A percentile compares a stretch with the other conserved stretches of the same genome.
phyloP scores from a whole-genome alignment of 1,140 invertebrate genomes.

The Orchesella cincta region DNA sequence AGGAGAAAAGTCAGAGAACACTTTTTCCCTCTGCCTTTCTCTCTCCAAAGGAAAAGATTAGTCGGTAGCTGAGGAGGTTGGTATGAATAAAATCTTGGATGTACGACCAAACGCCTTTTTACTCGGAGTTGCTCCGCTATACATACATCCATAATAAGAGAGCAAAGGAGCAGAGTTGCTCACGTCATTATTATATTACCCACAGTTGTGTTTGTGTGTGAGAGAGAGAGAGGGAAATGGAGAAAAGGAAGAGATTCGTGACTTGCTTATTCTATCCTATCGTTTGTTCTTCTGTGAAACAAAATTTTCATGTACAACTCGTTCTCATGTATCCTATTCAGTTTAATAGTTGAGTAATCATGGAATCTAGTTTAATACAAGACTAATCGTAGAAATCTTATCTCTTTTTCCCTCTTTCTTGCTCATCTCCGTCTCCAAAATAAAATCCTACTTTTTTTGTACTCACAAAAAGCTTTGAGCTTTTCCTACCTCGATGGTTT shows the following conservation, averaged over 20 bases:
- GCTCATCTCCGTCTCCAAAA: too few relatives aligned
- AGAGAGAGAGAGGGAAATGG: not conserved
- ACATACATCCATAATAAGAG: too few relatives aligned
- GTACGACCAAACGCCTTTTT: too few relatives aligned
- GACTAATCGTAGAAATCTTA: conserved; percentile 2
- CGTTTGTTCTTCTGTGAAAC: not conserved
- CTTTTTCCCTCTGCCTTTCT: not conserved
- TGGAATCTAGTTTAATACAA: not conserved
- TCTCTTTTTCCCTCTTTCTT: not conserved
- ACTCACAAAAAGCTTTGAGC: too few relatives aligned
- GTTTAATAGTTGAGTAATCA: conserved; percentile 16
- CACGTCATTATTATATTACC: too few relatives aligned
- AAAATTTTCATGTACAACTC: not conserved
- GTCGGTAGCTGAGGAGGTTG: too few relatives aligned
- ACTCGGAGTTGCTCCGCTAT: not conserved
- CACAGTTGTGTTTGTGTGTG: too few relatives aligned
- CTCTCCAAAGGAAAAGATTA: too few relatives aligned
- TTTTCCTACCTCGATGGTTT: not conserved
- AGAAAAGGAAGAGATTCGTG: not conserved
- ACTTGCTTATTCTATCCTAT: not conserved
- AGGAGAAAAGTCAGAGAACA: not conserved
- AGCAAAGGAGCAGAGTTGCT: too few relatives aligned
- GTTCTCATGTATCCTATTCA: not conserved
- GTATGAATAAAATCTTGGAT: not conserved
- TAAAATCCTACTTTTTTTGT: too few relatives aligned